Evolutionary conservation across 2,797 vertebrate species (phyloP), one percentile per base, ranked within the genome.

Genomic region (Gymnothorax javanicus): DNA sequence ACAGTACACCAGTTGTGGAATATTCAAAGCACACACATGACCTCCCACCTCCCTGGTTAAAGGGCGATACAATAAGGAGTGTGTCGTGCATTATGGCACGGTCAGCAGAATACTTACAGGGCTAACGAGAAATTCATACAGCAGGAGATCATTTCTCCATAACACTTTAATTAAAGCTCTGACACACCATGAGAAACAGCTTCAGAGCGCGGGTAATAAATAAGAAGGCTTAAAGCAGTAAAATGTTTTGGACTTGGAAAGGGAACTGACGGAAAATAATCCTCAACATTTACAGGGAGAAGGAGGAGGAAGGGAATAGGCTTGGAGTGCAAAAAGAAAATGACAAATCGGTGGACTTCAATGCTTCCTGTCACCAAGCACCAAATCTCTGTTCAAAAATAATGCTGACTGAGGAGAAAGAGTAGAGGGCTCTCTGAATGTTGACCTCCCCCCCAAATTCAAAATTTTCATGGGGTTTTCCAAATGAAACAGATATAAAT

Each of bases 401-500:
- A 96, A 94, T 92, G 95, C 95, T 96, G 95, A 96, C 94, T 87
- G 88, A 91, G 33, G 92, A 82, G 90, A 89, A 91, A 91, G 84
- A 23, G 50, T 81, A 91, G 88, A 89, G 75, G 88, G 83, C 88
- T 88, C 86, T 87, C 88, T 87, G 88, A 91, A 90, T 88, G 20
- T 23, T 59, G 13, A 8, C 57, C 57, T 11, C 4, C 60, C 60
- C 60, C 86, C 86, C 90, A 43, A 43, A 43, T 43, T 89, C 62
- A 73, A 88, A 90, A 93, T 93, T 93, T 93, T 94, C 93, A 91
- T 56, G 89, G 92, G 91, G 94, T 94, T 94, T 94, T 96, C 94
- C 93, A 93, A 93, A 91, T 88, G 93, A 93, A 96, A 93, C 93
- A 95, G 89, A 83, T 94, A 95, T 95, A 96, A 96, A 96, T 96